Evolutionary conservation across 2,888 invertebrate species (phyloP), one percentile per base, ranked within the genome.

Genomic region (Anarsia innoxiella): DNA sequence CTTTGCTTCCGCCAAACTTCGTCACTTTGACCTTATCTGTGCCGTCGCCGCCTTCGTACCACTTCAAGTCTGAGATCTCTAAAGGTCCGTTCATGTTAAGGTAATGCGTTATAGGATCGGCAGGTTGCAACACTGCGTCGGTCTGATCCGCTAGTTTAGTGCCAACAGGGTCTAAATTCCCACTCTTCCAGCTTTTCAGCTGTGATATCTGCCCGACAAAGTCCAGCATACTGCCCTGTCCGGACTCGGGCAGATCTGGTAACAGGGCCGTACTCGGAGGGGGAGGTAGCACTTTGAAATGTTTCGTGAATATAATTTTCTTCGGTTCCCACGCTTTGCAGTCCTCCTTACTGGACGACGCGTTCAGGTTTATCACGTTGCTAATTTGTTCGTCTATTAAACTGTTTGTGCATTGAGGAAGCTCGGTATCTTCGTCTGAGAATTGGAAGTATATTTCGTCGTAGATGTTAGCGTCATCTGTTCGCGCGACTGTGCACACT

Each of bases 401-500:
- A 40, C 66, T 76, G 46, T 69, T 77, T 41, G 82, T 69, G 60
- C 82, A 77, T 40, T 83, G 85, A 2, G 87, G 85, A 38, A 86
- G 80, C 41, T 85, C 86, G 0, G 87, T 87, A 41, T 87, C 87
- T 36, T 88, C 88, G 49, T 88, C 88, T 41, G 88, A 87, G 47
- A 87, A 88, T 59, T 88, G 86, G 48, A 87, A 86, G 56, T 78
- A 84, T 43, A 85, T 78, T 42, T 84, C 83, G 51, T 86, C 86
- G 48, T 79, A 77, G 44, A 82, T 69, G 46, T 77, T 66, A 8
- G 73, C 60, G 57, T 80, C 68, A 44, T 74, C 66, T 2, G 80
- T 65, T 42, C 84, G 52, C 11, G 78, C 55, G 2, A 82, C 70
- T 0, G 79, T 62, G 46, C 78, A 76, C 0, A 78, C 76, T 49